Evolutionary conservation across 2,888 invertebrate species (phyloP).

Genomic region (Alentia gelatinosa): DNA sequence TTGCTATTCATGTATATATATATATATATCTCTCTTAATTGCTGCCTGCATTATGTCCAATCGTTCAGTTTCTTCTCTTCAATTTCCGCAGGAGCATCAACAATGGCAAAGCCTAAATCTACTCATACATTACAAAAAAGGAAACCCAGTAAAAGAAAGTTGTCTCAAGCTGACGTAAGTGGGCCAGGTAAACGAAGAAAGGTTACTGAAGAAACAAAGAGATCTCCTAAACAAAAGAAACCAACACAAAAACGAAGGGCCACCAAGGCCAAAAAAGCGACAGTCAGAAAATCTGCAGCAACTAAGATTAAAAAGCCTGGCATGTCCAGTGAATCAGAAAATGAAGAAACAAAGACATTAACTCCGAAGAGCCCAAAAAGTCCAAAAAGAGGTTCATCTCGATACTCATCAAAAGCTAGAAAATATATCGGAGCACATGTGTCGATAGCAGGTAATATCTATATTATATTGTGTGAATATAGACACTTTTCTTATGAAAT

Average conservation of each 20-base stretch:
- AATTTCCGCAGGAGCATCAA: not conserved
- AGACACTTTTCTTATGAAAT: no score
- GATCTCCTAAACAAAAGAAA: not conserved
- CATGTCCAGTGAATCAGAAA: not conserved
- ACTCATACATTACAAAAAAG: not conserved
- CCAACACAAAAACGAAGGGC: not conserved
- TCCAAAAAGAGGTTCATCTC: not conserved
- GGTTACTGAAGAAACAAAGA: not conserved
- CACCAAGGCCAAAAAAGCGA: not conserved
- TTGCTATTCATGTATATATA: no score
- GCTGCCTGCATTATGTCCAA: no score
- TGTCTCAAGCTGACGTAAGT: not conserved
- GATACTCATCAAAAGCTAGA: not conserved
- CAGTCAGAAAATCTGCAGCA: not conserved
- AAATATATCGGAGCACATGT: slow-evolving; percentile 44
- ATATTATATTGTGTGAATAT: no score
- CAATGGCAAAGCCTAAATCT: not conserved
- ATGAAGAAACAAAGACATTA: not conserved
- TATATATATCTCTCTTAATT: no score
- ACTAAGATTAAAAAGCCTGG: not conserved
- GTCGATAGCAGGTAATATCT: slow-evolving; percentile 41
- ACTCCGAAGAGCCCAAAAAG: not conserved
- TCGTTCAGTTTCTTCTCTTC: no score
- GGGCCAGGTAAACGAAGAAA: not conserved
- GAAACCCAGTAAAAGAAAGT: not conserved